A percentile compares a stretch with the other conserved stretches of the same genome.
Conservation (phyloP, 2,888 invertebrate species). For the Nemotelus pantherinus region DNA sequence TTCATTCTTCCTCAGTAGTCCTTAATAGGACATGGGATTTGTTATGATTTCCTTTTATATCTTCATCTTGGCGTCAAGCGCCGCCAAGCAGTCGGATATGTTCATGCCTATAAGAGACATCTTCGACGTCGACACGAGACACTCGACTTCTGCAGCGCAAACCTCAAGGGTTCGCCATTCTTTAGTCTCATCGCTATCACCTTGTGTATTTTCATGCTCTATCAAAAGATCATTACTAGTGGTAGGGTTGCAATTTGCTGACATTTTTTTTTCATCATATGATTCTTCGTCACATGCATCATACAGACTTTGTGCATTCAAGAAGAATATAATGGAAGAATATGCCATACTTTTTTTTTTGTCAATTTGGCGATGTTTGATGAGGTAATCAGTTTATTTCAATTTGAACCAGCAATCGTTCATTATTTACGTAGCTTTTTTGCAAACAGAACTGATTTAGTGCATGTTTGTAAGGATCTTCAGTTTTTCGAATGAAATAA, state of each 20-base stretch:
- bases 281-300: not conserved
- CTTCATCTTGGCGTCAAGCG: conserved; percentile 32
- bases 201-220: conserved; percentile 42
- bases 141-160: conserved; percentile 31
- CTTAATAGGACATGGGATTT: conserved; percentile 45
- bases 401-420: no score
- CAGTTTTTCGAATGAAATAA: no score
- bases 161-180: conserved; percentile 28
- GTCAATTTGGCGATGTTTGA: no score
- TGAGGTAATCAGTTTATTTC: no score
- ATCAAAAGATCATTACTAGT: conserved; percentile 45
- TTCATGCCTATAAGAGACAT: conserved; percentile 34
- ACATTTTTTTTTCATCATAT: conserved; percentile 8
- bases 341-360: no score
- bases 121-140: conserved; percentile 31
- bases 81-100: conserved; percentile 32
- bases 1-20: conserved; percentile 38
- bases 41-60: conserved; percentile 46
- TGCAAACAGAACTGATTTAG: no score
- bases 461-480: no score
- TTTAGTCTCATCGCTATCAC: not conserved
- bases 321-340: no score
- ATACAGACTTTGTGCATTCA: no score
- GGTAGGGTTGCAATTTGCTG: conserved; percentile 37
- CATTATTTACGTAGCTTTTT: no score